Percentiles rank a stretch among this genome's conserved stretches.
Conservation (phyloP, 2,113 vertebrate species). For the Nycticorax nycticorax region DNA sequence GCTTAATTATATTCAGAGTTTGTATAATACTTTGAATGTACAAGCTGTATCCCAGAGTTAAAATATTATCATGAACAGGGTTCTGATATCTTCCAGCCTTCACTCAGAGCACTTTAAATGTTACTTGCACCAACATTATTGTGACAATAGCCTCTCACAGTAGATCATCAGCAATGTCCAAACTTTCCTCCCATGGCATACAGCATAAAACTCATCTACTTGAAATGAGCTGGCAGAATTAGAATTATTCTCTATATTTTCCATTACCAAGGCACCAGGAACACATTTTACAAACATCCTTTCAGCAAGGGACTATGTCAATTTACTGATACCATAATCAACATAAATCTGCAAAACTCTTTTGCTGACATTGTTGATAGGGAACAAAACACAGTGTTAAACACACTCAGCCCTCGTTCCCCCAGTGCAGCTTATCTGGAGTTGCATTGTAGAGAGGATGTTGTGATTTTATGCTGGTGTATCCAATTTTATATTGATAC, state of each 20-base stretch:
- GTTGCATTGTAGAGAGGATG: not conserved
- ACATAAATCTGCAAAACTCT: slow-evolving; percentile 40
- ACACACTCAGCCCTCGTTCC: not conserved
- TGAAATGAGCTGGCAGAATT: slow-evolving; percentile 12
- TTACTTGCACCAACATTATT: not conserved
- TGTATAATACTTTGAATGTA: not conserved
- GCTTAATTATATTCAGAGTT: not conserved
- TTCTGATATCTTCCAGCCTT: not conserved
- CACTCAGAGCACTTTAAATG: not conserved
- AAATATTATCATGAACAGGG: not conserved
- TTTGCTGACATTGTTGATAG: slow-evolving; percentile 17
- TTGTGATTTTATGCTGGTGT: slow-evolving; percentile 3
- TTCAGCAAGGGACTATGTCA: slow-evolving; percentile 10
- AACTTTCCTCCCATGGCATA: not conserved
- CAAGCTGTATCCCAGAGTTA: not conserved
- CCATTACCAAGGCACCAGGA: slow-evolving; percentile 1
- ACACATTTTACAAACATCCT: slow-evolving; percentile 7
- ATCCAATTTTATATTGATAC: slow-evolving; percentile 2
- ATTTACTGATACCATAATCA: slow-evolving; percentile 41
- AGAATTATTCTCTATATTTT: not conserved
- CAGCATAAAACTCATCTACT: not conserved
- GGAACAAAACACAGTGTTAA: not conserved
- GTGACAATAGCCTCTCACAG: not conserved
- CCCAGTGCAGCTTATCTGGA: slow-evolving; percentile 3
- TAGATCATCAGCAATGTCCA: not conserved